These are phyloP conservation scores for Pempheris klunzingeri DNA, from an alignment of 2,797 vertebrate genomes.

Conservation along the genomic window DNA sequence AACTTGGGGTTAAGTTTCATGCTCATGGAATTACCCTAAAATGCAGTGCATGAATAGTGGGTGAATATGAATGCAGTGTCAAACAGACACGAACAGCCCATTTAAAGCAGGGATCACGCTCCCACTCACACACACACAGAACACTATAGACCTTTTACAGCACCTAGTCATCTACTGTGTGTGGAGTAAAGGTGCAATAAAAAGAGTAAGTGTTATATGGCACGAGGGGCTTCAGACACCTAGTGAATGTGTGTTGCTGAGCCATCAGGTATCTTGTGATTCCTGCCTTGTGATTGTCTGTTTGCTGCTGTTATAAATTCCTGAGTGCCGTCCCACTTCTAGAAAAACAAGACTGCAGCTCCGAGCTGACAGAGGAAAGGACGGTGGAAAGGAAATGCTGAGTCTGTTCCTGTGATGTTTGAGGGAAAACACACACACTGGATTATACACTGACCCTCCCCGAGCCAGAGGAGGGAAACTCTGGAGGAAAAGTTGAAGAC, in stretches of 20 bases:
- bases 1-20: no score
- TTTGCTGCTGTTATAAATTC: slow-evolving; percentile 17
- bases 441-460: background rate
- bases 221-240: background rate
- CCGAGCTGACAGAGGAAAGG: slow-evolving; percentile 51
- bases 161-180: slow-evolving; percentile 27
- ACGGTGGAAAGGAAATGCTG: slow-evolving; percentile 75
- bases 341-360: background rate
- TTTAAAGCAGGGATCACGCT: background rate
- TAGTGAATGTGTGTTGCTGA: slow-evolving; percentile 17
- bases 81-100: no score
- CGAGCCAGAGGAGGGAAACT: background rate
- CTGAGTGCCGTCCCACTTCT: slow-evolving; percentile 22
- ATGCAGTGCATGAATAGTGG: no score
- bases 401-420: slow-evolving; percentile 75
- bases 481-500: background rate
- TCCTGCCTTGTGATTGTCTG: slow-evolving; percentile 8
- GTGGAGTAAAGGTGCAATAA: slow-evolving; percentile 12
- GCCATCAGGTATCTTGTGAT: background rate
- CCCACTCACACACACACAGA: background rate
- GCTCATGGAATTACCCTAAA: no score
- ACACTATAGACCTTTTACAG: background rate
- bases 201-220: background rate
- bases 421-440: slow-evolving; percentile 29
- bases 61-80: no score